Conservation (phyloP, 2,888 invertebrate genomes). For the Zygothrica quintamaculata region DNA sequence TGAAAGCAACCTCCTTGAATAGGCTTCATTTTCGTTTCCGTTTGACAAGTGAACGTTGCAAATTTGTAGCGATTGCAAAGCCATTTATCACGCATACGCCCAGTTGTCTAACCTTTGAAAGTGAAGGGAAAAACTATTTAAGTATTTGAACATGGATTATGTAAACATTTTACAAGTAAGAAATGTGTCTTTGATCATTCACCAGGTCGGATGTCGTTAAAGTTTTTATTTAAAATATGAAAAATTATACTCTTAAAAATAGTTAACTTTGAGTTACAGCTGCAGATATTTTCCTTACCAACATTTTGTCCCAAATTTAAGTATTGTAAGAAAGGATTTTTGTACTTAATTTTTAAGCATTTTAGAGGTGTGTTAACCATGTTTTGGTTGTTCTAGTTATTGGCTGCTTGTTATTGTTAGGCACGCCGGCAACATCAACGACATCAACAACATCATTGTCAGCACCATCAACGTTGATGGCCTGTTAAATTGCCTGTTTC, state of each 20-base stretch:
- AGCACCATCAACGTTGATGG: constrained; percentile 79
- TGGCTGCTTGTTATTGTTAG: constrained; percentile 67
- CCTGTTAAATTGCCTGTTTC: constrained; percentile 81
- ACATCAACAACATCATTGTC: constrained; percentile 79
- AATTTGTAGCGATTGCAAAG: constrained; percentile 19
- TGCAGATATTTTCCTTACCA: too few relatives aligned
- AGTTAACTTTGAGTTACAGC: too few relatives aligned
- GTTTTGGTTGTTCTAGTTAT: constrained; percentile 42
- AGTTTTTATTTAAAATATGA: too few relatives aligned
- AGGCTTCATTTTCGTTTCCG: constrained; percentile 66
- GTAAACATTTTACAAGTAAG: not conserved
- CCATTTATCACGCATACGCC: constrained; percentile 50
- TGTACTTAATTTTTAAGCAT: too few relatives aligned
- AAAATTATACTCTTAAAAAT: too few relatives aligned
- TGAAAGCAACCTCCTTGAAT: constrained; percentile 48
- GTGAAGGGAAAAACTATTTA: not conserved
- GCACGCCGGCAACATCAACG: constrained; percentile 36
- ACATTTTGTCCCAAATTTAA: too few relatives aligned
- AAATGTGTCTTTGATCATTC: not conserved
- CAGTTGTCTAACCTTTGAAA: constrained; percentile 1
- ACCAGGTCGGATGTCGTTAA: not conserved
- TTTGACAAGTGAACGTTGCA: constrained; percentile 46
- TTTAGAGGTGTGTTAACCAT: constrained; percentile 20
- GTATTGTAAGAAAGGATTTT: too few relatives aligned
- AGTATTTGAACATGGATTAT: not conserved